Evolutionary conservation across 2,797 vertebrate species (phyloP).

Genomic region (Spinibarbus caldwelli): DNA sequence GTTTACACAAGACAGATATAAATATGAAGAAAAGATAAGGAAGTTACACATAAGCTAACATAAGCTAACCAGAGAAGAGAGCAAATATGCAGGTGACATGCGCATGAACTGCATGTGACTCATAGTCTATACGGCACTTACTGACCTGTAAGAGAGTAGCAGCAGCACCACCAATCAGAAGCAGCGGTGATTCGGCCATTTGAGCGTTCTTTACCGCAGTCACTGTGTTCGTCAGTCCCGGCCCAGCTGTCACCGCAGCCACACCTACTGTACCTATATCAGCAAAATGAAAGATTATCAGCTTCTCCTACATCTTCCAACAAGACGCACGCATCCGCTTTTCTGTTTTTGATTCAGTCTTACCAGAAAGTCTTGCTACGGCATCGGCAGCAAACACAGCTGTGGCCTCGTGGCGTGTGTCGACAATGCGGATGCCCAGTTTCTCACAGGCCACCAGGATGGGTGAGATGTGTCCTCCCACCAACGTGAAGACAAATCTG

Average conservation of each 20-base stretch:
- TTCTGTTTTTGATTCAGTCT: not conserved
- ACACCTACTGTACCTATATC: conserved; percentile 87
- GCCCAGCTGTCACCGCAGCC: conserved; percentile 90
- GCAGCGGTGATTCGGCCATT: conserved; percentile 92
- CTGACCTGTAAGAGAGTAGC: conserved; percentile 82
- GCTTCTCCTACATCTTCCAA: not conserved
- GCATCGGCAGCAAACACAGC: conserved; percentile 95
- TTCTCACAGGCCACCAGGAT: conserved; percentile 94
- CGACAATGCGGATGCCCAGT: conserved; percentile 90
- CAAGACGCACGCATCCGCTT: not conserved
- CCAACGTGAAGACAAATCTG: conserved; percentile 87
- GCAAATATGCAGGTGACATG: not conserved
- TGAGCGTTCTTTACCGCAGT: conserved; percentile 96
- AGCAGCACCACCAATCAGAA: conserved; percentile 90
- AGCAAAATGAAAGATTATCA: conserved; percentile 17
- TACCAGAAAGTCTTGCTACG: conserved; percentile 91
- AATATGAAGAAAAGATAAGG: conserved; percentile 17
- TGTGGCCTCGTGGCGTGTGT: conserved; percentile 93
- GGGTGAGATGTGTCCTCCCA: conserved; percentile 93
- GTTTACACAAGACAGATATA: conserved; percentile 25
- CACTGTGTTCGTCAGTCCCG: conserved; percentile 93
- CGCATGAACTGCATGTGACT: not conserved
- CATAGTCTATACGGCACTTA: not conserved
- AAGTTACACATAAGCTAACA: not conserved
- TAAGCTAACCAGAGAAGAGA: not conserved